A percentile compares a stretch with the other conserved stretches of the same genome.
Conservation (phyloP, 2,113 vertebrate genomes). For the Pseudorectes ferrugineus region DNA sequence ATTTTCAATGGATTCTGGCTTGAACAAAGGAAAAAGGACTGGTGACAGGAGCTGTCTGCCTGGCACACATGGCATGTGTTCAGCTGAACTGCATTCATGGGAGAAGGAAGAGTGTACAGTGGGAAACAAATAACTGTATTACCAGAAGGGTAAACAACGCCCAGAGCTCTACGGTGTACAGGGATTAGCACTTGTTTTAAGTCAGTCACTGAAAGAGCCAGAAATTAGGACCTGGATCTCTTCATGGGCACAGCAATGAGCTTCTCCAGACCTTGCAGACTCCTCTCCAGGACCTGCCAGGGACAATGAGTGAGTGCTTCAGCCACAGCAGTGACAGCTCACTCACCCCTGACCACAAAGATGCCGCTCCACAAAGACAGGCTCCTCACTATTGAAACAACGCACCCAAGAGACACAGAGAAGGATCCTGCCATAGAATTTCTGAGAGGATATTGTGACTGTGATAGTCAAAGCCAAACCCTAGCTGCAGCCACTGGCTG, state of each 20-base stretch:
- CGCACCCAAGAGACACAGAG: not conserved
- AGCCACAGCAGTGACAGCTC: not conserved
- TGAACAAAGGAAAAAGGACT: not conserved
- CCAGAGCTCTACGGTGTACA: not conserved
- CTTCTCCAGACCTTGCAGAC: not conserved
- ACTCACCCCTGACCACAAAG: not conserved
- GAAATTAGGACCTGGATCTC: not conserved
- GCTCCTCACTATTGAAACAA: not conserved
- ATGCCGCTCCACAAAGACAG: rapidly evolving
- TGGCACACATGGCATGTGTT: not conserved
- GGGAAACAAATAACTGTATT: not conserved
- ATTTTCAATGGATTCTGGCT: not conserved
- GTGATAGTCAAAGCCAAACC: not conserved
- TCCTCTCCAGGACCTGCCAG: not conserved
- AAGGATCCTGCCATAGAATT: not conserved
- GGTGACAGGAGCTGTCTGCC: not conserved
- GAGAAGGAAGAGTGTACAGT: not conserved
- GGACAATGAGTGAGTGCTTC: not conserved
- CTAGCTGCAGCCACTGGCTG: not conserved
- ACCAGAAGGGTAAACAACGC: not conserved
- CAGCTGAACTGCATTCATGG: not conserved
- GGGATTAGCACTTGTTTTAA: not conserved
- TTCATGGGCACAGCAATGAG: not conserved
- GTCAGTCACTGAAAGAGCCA: not conserved
- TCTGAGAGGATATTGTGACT: not conserved